phyloP scores from a whole-genome alignment of 2,797 vertebrate genomes.

The Falco rusticolus region DNA sequence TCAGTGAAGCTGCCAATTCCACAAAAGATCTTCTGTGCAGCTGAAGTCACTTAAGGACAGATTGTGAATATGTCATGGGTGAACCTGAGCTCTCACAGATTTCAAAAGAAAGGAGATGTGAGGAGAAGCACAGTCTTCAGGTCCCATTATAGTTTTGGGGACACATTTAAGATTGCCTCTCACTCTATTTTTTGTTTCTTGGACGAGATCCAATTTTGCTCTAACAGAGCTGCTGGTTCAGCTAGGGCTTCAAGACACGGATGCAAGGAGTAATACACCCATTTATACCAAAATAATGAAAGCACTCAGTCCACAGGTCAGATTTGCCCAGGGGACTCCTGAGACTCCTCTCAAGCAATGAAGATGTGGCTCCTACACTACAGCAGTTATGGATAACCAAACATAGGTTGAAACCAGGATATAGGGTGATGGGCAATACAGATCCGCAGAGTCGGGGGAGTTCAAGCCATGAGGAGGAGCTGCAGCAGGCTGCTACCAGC shows the following conservation, averaged over 20 bases:
- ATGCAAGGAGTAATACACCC: neutral
- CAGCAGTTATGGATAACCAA: neutral
- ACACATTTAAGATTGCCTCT: neutral
- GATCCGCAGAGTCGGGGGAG: neutral
- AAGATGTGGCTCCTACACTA: accelerated
- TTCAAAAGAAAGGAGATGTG: neutral
- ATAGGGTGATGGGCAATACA: neutral
- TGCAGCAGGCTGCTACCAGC: neutral
- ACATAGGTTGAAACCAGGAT: neutral
- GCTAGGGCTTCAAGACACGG: neutral
- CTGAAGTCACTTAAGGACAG: constrained; percentile 58
- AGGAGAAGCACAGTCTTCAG: constrained; percentile 23
- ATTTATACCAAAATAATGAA: neutral
- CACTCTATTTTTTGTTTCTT: neutral
- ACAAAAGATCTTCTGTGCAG: neutral
- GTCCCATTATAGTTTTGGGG: constrained; percentile 15
- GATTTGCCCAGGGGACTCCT: neutral
- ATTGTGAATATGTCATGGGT: constrained; percentile 42
- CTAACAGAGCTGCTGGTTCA: neutral
- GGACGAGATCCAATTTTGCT: neutral
- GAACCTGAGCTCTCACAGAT: constrained; percentile 23
- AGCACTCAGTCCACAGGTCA: neutral
- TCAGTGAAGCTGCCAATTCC: neutral
- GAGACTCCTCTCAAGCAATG: neutral
- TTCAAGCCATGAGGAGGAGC: neutral